These are phyloP conservation scores for Poecile atricapillus DNA, from an alignment of 2,113 vertebrate genomes.

Conservation along the genomic window DNA sequence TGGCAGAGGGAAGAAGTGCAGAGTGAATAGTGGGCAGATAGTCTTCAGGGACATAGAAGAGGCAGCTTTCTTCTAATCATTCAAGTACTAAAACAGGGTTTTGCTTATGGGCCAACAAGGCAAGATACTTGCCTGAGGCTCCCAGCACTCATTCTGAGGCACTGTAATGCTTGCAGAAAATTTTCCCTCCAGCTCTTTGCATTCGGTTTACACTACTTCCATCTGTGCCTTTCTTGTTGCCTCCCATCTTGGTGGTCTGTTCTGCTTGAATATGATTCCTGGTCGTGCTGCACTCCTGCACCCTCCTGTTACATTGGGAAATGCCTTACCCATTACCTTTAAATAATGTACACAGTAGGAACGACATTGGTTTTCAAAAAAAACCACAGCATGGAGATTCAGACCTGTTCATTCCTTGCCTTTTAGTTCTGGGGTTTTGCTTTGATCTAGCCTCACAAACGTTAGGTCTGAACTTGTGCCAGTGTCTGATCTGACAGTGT, in stretches of 20 bases:
- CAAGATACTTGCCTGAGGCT: neutral
- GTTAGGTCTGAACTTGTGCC: conserved; percentile 29
- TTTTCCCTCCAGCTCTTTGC: neutral
- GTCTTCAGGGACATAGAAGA: neutral
- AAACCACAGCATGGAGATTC: neutral
- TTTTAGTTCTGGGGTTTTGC: neutral
- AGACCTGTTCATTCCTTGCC: neutral
- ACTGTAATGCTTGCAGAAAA: neutral
- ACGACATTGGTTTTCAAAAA: neutral
- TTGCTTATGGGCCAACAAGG: neutral
- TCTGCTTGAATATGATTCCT: neutral
- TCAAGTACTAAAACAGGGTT: neutral
- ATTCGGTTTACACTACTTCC: neutral
- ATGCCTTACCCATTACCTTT: neutral
- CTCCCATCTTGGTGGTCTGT: neutral
- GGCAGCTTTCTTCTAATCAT: neutral
- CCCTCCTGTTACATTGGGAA: neutral
- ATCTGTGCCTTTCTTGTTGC: neutral
- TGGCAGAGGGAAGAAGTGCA: neutral
- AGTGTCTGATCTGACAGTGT: conserved; percentile 18
- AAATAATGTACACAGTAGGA: neutral
- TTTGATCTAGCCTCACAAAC: neutral
- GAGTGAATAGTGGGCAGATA: neutral
- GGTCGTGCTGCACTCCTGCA: neutral
- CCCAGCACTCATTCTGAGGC: neutral